Conservation (phyloP, 2,888 invertebrate species). For the Hololepta plana region DNA sequence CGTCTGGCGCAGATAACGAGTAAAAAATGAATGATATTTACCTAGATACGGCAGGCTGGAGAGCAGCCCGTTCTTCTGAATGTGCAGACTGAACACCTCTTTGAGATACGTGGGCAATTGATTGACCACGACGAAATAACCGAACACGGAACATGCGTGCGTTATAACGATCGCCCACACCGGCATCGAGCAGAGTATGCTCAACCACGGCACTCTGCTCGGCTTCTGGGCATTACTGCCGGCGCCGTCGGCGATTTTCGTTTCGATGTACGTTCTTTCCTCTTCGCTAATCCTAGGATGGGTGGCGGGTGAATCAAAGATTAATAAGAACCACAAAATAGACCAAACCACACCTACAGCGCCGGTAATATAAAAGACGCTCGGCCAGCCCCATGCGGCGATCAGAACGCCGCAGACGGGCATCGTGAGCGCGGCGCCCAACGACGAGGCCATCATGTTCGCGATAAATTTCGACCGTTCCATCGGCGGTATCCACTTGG, state of each 20-base stretch:
- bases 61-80: constrained; percentile 70
- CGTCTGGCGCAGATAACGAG: not conserved
- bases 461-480: constrained; percentile 87
- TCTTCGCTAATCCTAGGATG: constrained; percentile 64
- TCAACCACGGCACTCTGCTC: constrained; percentile 52
- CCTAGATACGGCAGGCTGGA: constrained; percentile 76
- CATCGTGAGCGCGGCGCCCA: constrained; percentile 83
- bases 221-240: constrained; percentile 20
- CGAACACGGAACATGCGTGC: constrained; percentile 70
- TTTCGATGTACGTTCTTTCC: constrained; percentile 48
- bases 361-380: constrained; percentile 76
- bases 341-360: constrained; percentile 66
- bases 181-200: constrained; percentile 48
- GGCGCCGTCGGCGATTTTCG: constrained; percentile 36
- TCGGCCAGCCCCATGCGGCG: constrained; percentile 56
- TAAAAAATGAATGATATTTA: constrained; percentile 12
- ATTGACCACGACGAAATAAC: constrained; percentile 76
- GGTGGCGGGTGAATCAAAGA: constrained; percentile 63
- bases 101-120: constrained; percentile 78
- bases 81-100: constrained; percentile 55
- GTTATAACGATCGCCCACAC: constrained; percentile 78
- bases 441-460: constrained; percentile 81
- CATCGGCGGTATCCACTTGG: constrained; percentile 87
- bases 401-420: constrained; percentile 73
- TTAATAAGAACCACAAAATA: constrained; percentile 58